Base-by-base conservation (phyloP, 2,113 vertebrate genomes). In the Perccottus glenii region DNA sequence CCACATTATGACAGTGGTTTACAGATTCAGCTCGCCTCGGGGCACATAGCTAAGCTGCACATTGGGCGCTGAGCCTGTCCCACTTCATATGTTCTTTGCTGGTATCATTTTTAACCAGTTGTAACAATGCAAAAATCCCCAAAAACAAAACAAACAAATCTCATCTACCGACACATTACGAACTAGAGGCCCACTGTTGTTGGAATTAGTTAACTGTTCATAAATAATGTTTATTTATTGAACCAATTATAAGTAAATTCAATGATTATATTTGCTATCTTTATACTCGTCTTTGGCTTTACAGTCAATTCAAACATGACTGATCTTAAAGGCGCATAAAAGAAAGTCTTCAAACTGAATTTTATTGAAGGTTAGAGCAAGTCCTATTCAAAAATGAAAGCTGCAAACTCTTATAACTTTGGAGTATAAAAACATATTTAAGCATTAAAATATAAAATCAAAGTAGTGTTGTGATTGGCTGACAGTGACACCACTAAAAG, bases 1-100 rank as follows among this genome's bases (percentile, higher is more conserved):
- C 72, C 65, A 63, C 62, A 66, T 70, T 72, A 60, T 81, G 75
- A 62, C 73, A 75, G 51, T 27, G 51, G 68, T 68, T 75, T 78
- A 64, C 69, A 62, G 66, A 56, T 58, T 67, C 19, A 45, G 61
- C 45, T 52, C 5, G 72, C 72, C 83, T 67, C 64, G 3, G 71
- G 75, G 42, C 65, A 44, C 52, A 71, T 69, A 11, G 59, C 69
- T 77, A 52, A 73, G 73, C 32, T 44, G 67, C 65, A 44, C 63
- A 16, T 61, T 67, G 65, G 78, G 66, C 19, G 52, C 53, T 46
- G 45, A 71, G 63, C 44, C 60, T 77, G 63, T 70, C 55, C 67
- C 69, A 47, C 60, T 75, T 73, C 44, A 62, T 57, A 58, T 73
- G 67, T 55, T 36, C 48, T 16, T 44, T 40, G 49, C 50, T 46